Base-by-base conservation (phyloP, 2,888 invertebrate species). In the Noctua fimbriata region DNA sequence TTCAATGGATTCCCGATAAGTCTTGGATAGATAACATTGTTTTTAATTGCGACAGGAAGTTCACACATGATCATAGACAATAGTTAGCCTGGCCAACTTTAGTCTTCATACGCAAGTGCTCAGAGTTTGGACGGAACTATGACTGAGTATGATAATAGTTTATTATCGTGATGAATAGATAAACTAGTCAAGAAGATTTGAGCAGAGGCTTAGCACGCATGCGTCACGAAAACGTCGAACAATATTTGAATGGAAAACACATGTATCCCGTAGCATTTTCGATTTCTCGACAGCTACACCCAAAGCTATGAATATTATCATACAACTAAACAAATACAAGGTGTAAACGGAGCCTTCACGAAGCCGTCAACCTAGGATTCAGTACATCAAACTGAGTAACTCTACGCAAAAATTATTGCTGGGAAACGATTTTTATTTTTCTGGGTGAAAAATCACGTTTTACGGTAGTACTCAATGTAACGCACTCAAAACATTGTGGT, bases 11-110 rank as follows among this genome's bases (percentile, higher is more conserved):
- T 49, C n/a, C 41, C 49, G 21, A n/a, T 81, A 41, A 32, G n/a
- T 9, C 28, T 41, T 10, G 3, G 9, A 49, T 5, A 73, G 73
- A 58, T 81, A 44, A 16, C 58, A 80, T 52, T 73, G 58, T 81
- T 49, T 58, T 24, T 1, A 47, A 36, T 32, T 60, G 41, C 18
- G 16, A 58, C n/a, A 67, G 32, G 49, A 49, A 58, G 14, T 60
- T 4, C 16, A 14, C 36, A 4, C 12, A 24, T 55, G 28, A 18
- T 28, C 2, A 67, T 36, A 82, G 2, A 47, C 1, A 60, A 44
- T 65, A 44, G 16, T 2, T 14, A n/a, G 41, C 3, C 16, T 49
- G 32, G n/a, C 41, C 41, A 52, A 52, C 0, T 41, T 21, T 7
- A 63, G 55, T 1, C 10, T 44, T 9, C 41, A 67, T 81, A 73